These are phyloP conservation scores for Saccostrea cuccullata DNA, from an alignment of 1,140 invertebrate genomes.

Conservation along the genomic window DNA sequence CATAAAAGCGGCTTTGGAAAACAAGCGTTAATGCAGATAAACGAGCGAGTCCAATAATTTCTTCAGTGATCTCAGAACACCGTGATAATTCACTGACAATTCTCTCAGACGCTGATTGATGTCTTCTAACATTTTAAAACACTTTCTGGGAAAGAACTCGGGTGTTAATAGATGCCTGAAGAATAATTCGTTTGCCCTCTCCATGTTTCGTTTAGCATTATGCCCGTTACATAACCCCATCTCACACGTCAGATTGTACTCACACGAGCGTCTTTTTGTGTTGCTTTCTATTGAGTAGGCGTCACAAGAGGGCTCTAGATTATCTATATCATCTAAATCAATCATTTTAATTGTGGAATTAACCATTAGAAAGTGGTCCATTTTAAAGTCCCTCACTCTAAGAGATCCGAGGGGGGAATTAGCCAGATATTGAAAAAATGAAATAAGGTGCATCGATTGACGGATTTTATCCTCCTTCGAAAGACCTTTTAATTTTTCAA, in stretches of 20 bases:
- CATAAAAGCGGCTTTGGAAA: background rate
- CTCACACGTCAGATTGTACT: conserved; percentile 67
- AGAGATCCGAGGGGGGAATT: conserved; percentile 74
- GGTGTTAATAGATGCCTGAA: conserved; percentile 71
- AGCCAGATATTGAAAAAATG: conserved; percentile 74
- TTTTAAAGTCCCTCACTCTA: conserved; percentile 74
- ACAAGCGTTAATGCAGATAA: conserved; percentile 13
- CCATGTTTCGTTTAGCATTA: conserved; percentile 75
- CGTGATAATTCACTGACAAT: conserved; percentile 25
- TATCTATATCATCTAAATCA: conserved; percentile 76
- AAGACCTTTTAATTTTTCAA: conserved; percentile 67
- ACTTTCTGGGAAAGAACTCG: background rate
- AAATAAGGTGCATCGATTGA: conserved; percentile 67
- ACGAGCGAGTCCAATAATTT: conserved; percentile 4
- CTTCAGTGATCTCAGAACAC: background rate
- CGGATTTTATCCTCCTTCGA: conserved; percentile 64
- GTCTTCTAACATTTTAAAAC: conserved; percentile 22
- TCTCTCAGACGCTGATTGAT: conserved; percentile 8
- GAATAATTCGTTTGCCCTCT: conserved; percentile 72
- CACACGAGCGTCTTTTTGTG: conserved; percentile 59
- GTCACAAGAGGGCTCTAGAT: conserved; percentile 74
- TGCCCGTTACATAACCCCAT: conserved; percentile 72
- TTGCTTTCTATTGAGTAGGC: conserved; percentile 45
- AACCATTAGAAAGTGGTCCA: conserved; percentile 73
- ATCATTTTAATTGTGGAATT: conserved; percentile 73